Evolutionary conservation across 2,888 invertebrate genomes (phyloP).

Genomic region (Melinaea menophilus): DNA sequence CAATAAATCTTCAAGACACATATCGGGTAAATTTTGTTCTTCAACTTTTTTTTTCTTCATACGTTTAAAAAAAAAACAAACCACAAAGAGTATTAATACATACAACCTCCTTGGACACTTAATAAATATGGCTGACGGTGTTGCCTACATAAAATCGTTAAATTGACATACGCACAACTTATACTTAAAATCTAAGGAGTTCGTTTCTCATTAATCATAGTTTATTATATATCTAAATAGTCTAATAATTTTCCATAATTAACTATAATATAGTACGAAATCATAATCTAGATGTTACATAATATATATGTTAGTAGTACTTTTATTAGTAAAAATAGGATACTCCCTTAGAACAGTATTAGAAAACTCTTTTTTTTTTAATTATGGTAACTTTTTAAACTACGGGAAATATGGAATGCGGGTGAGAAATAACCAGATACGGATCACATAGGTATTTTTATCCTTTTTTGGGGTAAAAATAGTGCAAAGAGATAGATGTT

Average conservation of each 20-base stretch:
- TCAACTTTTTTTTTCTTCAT: no score
- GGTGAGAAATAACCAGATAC: no score
- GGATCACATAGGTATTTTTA: no score
- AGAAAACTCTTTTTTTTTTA: background rate
- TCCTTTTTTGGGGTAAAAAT: no score
- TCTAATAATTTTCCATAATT: background rate
- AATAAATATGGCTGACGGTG: constrained; percentile 15
- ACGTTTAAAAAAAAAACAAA: background rate
- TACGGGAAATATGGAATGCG: no score
- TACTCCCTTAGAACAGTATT: constrained; percentile 1
- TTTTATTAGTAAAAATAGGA: constrained; percentile 5
- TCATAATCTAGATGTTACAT: background rate
- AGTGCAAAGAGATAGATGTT: no score
- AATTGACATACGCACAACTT: constrained; percentile 29
- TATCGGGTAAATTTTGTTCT: no score
- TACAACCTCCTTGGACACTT: no score
- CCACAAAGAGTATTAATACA: no score
- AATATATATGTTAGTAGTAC: background rate
- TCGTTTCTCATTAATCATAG: constrained; percentile 12
- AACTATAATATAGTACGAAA: background rate
- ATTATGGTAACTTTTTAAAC: background rate
- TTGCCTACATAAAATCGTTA: constrained; percentile 21
- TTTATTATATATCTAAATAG: constrained; percentile 11
- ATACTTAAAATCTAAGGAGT: constrained; percentile 14
- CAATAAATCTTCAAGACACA: no score